Conservation (phyloP, 2,797 vertebrate genomes). For the Artibeus lituratus region DNA sequence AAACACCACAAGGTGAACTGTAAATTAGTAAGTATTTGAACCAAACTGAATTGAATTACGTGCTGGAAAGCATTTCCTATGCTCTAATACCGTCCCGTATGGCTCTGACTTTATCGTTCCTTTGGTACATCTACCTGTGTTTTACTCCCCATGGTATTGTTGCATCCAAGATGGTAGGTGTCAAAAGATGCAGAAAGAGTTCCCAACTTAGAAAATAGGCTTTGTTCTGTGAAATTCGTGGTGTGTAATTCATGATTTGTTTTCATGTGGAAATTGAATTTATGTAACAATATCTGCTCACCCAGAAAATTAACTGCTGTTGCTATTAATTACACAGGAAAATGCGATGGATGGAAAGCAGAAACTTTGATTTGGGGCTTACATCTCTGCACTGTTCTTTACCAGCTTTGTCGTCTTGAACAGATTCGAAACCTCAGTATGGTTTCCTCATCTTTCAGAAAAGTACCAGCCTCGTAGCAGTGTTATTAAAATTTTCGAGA, state of each 20-base stretch:
- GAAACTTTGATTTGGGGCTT: neutral
- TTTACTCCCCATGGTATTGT: neutral
- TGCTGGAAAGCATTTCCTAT: neutral
- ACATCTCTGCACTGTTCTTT: neutral
- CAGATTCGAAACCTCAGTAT: neutral
- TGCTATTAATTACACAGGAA: neutral
- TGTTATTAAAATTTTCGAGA: neutral
- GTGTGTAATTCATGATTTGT: neutral
- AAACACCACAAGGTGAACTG: neutral
- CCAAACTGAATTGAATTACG: neutral
- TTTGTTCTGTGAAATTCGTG: neutral
- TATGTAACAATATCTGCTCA: neutral
- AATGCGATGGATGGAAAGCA: neutral
- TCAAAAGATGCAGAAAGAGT: neutral
- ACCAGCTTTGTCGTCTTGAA: neutral
- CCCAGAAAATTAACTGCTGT: neutral
- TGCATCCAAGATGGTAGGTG: neutral
- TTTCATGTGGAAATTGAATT: slow-evolving; percentile 13
- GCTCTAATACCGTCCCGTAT: neutral
- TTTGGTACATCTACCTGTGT: neutral
- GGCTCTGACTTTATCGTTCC: neutral
- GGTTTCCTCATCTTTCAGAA: neutral
- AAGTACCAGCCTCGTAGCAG: neutral
- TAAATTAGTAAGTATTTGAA: neutral
- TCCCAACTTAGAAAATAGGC: neutral